Conservation (phyloP, 2,888 invertebrate genomes). For the Loripinus fragilis region DNA sequence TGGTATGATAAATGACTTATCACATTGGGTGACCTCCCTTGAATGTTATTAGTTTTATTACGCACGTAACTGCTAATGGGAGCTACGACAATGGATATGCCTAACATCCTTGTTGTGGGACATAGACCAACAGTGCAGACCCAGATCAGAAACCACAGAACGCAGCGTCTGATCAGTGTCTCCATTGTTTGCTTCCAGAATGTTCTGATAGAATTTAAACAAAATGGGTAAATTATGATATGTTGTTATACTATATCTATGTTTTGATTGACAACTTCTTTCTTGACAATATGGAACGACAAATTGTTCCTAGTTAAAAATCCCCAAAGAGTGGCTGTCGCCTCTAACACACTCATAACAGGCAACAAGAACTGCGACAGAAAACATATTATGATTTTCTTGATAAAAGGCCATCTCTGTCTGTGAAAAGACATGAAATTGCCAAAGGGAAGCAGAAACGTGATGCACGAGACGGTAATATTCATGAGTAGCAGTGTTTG, state of each 20-base stretch:
- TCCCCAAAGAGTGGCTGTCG: slow-evolving; percentile 20
- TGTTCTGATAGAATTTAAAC: too few relatives aligned
- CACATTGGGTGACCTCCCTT: too few relatives aligned
- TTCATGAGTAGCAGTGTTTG: slow-evolving; percentile 3
- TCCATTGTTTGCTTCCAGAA: too few relatives aligned
- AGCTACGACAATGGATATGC: too few relatives aligned
- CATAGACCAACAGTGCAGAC: too few relatives aligned
- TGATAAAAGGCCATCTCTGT: slow-evolving; percentile 9
- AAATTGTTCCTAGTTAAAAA: slow-evolving; percentile 24
- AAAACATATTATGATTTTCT: slow-evolving; percentile 7
- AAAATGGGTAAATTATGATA: too few relatives aligned
- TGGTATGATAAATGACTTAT: too few relatives aligned
- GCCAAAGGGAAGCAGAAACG: slow-evolving; percentile 38
- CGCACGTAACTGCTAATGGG: too few relatives aligned
- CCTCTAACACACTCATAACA: slow-evolving; percentile 22
- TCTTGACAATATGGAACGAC: slow-evolving; percentile 34
- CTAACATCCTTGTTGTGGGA: too few relatives aligned
- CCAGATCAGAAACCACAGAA: too few relatives aligned
- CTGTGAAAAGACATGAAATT: slow-evolving; percentile 40
- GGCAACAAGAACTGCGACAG: slow-evolving; percentile 28
- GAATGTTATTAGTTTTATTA: too few relatives aligned
- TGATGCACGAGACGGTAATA: slow-evolving; percentile 18
- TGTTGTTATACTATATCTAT: background rate
- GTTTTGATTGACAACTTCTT: background rate
- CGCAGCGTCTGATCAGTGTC: too few relatives aligned